Percentiles rank a stretch among this genome's conserved stretches.
Conservation (phyloP, 2,888 invertebrate genomes). For the Ophonus ardosiacus region DNA sequence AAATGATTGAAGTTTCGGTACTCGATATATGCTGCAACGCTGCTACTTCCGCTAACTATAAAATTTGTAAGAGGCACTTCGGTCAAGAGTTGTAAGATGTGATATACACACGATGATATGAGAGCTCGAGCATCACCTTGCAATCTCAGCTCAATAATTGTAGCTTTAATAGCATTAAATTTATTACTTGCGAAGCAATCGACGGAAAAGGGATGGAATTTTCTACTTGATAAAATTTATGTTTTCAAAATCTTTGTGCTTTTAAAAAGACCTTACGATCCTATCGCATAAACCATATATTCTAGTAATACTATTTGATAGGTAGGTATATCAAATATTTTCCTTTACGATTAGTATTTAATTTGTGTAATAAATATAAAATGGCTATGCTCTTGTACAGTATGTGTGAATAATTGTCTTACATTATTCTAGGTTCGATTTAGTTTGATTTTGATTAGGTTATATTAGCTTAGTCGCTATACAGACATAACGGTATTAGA, state of each 20-base stretch:
- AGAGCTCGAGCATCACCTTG: slow-evolving; percentile 16
- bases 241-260: neutral
- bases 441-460: too few relatives aligned
- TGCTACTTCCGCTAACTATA: slow-evolving; percentile 32
- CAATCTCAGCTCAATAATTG: slow-evolving; percentile 16
- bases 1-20: slow-evolving; percentile 53
- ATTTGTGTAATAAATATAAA: neutral
- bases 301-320: neutral
- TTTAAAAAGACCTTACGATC: neutral
- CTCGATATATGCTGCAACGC: slow-evolving; percentile 26
- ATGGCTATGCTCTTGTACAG: neutral
- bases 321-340: neutral
- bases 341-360: neutral
- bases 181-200: slow-evolving; percentile 25
- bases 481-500: too few relatives aligned
- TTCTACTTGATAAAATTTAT: neutral
- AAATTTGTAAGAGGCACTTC: slow-evolving; percentile 46
- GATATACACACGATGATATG: slow-evolving; percentile 30
- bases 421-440: too few relatives aligned
- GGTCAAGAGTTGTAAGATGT: slow-evolving; percentile 36
- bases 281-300: neutral
- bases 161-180: slow-evolving; percentile 35
- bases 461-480: too few relatives aligned
- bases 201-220: slow-evolving; percentile 2
- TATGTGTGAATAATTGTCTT: too few relatives aligned